A percentile compares a stretch with the other conserved stretches of the same genome.
These are phyloP conservation scores for Myoxocephalus aenaeus DNA, from an alignment of 2,797 vertebrate species.

Conservation along the genomic window DNA sequence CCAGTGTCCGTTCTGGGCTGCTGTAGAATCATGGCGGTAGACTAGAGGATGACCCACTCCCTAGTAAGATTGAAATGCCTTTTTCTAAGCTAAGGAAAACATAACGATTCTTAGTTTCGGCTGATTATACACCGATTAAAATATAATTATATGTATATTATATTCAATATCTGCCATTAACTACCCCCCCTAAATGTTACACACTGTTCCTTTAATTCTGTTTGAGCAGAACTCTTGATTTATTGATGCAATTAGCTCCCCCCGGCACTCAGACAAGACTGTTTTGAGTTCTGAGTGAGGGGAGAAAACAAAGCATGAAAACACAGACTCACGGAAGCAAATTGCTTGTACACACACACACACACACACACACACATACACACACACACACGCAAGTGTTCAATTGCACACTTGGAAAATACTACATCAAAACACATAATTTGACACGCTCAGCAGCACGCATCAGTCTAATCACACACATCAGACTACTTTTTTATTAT, in stretches of 20 bases:
- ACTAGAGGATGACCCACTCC: too few species aligned
- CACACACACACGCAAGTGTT: slow-evolving; percentile 4
- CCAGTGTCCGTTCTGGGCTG: too few species aligned
- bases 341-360: slow-evolving; percentile 1
- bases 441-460: slow-evolving; percentile 15
- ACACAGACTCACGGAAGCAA: slow-evolving; percentile 36
- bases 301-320: slow-evolving; percentile 67
- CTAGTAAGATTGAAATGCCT: background rate
- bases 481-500: slow-evolving; percentile 29
- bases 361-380: background rate
- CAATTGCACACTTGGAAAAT: slow-evolving; percentile 16
- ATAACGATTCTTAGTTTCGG: too few species aligned
- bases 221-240: slow-evolving; percentile 66
- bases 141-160: background rate
- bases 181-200: background rate
- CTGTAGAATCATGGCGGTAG: too few species aligned
- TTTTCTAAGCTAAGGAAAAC: too few species aligned
- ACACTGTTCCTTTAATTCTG: slow-evolving; percentile 42
- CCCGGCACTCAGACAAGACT: slow-evolving; percentile 42
- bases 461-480: slow-evolving; percentile 34
- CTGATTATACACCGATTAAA: background rate
- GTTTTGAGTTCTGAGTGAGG: slow-evolving; percentile 52
- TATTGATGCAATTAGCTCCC: slow-evolving; percentile 76
- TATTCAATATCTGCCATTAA: background rate
- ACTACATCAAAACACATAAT: slow-evolving; percentile 24